Percentiles rank a stretch among this genome's conserved stretches.
These are phyloP conservation scores for Cyanoramphus novaezelandiae DNA, from an alignment of 2,113 vertebrate species.

Conservation along the genomic window DNA sequence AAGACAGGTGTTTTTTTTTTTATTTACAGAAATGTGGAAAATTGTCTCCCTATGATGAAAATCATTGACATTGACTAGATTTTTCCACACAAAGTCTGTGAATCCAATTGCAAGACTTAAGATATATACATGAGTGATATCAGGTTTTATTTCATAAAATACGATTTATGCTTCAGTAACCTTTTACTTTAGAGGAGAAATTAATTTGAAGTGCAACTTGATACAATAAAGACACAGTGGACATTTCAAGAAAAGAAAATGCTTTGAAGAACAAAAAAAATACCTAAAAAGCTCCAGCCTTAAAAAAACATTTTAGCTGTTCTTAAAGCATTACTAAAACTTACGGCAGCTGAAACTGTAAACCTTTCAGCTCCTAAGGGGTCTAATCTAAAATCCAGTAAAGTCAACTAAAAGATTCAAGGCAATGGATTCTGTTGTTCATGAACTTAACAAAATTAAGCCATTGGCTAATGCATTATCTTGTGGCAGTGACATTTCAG, in stretches of 20 bases:
- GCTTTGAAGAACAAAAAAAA: background rate
- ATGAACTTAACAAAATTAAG: background rate
- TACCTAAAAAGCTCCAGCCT: accelerated
- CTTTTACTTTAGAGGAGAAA: background rate
- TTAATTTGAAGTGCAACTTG: background rate
- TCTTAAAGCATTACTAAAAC: background rate
- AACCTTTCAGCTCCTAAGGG: background rate
- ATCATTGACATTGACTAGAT: background rate
- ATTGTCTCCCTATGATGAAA: background rate
- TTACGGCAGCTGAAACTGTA: background rate
- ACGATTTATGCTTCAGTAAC: background rate
- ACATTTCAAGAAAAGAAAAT: background rate
- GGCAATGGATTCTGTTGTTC: background rate
- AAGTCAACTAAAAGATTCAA: background rate
- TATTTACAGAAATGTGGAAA: background rate
- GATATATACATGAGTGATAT: background rate
- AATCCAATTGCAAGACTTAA: background rate
- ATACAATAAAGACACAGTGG: background rate
- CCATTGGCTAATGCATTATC: background rate
- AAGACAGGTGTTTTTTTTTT: background rate
- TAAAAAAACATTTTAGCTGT: background rate
- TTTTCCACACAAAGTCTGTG: background rate
- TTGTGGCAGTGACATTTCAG: background rate
- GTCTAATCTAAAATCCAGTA: background rate
- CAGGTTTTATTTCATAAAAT: background rate